These are phyloP conservation scores for Thripadectes ignobilis DNA, from an alignment of 2,797 vertebrate species.

Conservation along the genomic window DNA sequence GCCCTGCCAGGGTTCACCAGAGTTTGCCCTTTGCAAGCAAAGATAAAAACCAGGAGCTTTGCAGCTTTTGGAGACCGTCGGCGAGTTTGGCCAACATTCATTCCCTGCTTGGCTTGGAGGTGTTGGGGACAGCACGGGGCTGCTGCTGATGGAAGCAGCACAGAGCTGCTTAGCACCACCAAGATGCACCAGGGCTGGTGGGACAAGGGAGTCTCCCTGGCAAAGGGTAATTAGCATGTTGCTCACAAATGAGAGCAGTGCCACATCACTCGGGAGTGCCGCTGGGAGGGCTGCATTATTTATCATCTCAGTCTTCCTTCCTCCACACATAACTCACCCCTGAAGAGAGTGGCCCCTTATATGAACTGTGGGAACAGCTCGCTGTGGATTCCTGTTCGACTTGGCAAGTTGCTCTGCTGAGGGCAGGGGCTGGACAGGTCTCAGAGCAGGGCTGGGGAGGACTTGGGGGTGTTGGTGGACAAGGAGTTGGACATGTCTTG, in stretches of 20 bases:
- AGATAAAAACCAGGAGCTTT: background rate
- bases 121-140: background rate
- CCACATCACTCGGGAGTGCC: background rate
- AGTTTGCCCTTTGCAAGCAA: background rate
- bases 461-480: background rate
- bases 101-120: constrained; percentile 34
- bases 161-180: background rate
- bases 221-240: constrained; percentile 18
- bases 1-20: background rate
- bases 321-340: background rate
- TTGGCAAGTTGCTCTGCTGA: background rate
- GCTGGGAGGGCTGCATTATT: background rate
- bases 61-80: background rate
- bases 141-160: constrained; percentile 23
- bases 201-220: background rate
- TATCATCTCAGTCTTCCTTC: background rate
- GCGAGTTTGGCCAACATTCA: constrained; percentile 66
- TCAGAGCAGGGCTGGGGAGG: background rate
- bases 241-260: background rate
- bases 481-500: background rate
- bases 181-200: background rate
- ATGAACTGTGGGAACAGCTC: background rate
- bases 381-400: background rate
- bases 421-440: background rate
- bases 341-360: background rate